Evolutionary conservation across 2,113 vertebrate species (phyloP).

Genomic region (Chascanopsetta lugubris): DNA sequence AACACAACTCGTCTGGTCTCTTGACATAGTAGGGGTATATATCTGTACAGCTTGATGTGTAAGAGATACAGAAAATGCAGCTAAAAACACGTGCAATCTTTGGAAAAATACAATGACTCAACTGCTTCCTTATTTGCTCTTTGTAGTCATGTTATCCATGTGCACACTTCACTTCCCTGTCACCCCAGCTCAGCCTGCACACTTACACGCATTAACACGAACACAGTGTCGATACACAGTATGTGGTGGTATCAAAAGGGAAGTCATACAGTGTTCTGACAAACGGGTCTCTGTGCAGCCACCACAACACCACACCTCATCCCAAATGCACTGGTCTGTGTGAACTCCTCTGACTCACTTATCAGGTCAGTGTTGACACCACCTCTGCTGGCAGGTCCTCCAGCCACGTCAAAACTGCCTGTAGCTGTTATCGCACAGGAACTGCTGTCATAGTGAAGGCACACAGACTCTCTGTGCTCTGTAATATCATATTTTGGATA

Average conservation of each 20-base stretch:
- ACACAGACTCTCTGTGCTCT: neutral
- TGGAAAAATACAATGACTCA: neutral
- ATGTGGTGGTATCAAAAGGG: conserved; percentile 28
- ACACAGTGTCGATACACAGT: conserved; percentile 21
- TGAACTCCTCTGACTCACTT: conserved; percentile 55
- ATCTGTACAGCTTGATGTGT: no score
- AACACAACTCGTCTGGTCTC: no score
- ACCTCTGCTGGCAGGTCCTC: conserved; percentile 17
- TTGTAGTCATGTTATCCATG: conserved; percentile 1
- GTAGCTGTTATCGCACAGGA: conserved; percentile 38
- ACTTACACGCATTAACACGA: conserved; percentile 24
- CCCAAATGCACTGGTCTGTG: conserved; percentile 44
- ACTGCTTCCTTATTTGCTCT: conserved; percentile 35
- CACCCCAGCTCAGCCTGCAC: conserved; percentile 8
- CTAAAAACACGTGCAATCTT: neutral
- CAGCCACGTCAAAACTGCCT: conserved; percentile 19
- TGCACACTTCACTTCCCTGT: conserved; percentile 2
- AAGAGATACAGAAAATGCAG: no score
- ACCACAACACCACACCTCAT: conserved; percentile 14
- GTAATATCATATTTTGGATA: neutral
- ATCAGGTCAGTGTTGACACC: conserved; percentile 47
- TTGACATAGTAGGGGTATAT: no score
- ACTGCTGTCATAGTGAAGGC: conserved; percentile 9
- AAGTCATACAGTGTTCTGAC: conserved; percentile 59
- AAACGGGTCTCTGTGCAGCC: conserved; percentile 50